Base-by-base conservation (phyloP, 2,888 invertebrate species). In the Chrysolina oricalcia region DNA sequence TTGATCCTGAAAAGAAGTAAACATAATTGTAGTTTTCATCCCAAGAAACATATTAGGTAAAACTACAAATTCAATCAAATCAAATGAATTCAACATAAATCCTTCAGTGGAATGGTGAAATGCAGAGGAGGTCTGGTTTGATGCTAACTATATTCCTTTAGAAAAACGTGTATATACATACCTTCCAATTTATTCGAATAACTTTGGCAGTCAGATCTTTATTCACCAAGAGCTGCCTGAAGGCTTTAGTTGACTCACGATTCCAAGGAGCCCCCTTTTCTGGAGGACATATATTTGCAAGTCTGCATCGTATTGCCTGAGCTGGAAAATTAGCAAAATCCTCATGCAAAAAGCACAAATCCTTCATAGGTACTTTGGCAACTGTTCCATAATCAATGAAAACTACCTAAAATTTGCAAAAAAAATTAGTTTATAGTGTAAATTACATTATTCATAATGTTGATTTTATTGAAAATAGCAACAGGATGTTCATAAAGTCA, bases 361-460 rank as follows among this genome's bases (percentile, higher is more conserved):
- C 82, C 8, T 81, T 81, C 3, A 72, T 74, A 74, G 89, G 85
- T 81, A 88, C 88, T 72, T 83, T 82, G 75, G 88, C 88, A 84
- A 91, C 90, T 62, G 91, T 91, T 83, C 91, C 92, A 87, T 91
- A 92, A 89, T 92, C 92, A 80, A 92, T 87, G 87, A 90, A 91
- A 50, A 90, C 90, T 82, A 92, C 90, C 91, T 91, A 84, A 76
- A 80, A 82, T 35, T 35, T 35, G 35, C 35, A 50, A 73, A 53
- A 72, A 50, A 62, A 35, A 50, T 8, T 13, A 19, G 46, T 68
- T 13, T 40, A 21, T 53, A 43, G 21, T 66, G 46, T n/a, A 72
- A 23, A 48, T 23, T 11, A 53, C 5, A 53, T 13, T 10, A 3
- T 21, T 6, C 21, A 17, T 19, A 10, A 48, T 4, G 0, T 1